Base-by-base conservation (phyloP, 1,140 invertebrate species). In the Liolophura sinensis region DNA sequence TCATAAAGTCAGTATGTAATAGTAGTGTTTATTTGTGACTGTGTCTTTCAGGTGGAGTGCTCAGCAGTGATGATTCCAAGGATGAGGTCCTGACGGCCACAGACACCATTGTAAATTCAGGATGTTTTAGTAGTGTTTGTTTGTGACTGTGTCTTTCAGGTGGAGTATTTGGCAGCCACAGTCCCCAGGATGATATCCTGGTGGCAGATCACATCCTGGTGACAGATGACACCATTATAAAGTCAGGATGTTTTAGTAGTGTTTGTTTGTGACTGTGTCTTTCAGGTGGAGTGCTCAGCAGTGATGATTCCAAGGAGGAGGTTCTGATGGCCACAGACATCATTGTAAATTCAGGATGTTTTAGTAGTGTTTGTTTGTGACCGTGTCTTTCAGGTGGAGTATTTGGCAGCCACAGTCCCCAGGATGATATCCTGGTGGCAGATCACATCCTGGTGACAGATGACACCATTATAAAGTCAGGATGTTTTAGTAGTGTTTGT, bases 371-470 rank as follows among this genome's bases (percentile, higher is more conserved):
- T 4, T 20, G 0, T 62, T 25, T 40, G 18, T 22, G 9, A n/a
- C n/a, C n/a, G n/a, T n/a, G n/a, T n/a, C n/a, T 60, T 65, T 16
- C 64, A 73, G 72, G 58, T 73, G 48, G 49, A 62, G 31, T 55
- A 54, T n/a, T 56, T 73, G 31, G 63, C 66, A 48, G 63, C 56
- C 4, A 60, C 67, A 24, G 50, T 73, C 27, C 69, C 64, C 47
- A 48, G 51, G 7, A 50, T 73, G 11, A 56, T 65, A 56, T 52
- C n/a, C 57, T 50, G n/a, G 14, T 50, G 49, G n/a, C n/a, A n/a
- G n/a, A n/a, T n/a, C n/a, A n/a, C n/a, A n/a, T n/a, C n/a, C n/a
- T n/a, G n/a, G n/a, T n/a, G n/a, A n/a, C n/a, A 14, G 14, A 14
- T 15, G 49, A 50, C 14, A 50, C 14, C n/a, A 50, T 15, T 18